Conservation (phyloP, 2,888 invertebrate genomes). For the Ennomos quercinarius region DNA sequence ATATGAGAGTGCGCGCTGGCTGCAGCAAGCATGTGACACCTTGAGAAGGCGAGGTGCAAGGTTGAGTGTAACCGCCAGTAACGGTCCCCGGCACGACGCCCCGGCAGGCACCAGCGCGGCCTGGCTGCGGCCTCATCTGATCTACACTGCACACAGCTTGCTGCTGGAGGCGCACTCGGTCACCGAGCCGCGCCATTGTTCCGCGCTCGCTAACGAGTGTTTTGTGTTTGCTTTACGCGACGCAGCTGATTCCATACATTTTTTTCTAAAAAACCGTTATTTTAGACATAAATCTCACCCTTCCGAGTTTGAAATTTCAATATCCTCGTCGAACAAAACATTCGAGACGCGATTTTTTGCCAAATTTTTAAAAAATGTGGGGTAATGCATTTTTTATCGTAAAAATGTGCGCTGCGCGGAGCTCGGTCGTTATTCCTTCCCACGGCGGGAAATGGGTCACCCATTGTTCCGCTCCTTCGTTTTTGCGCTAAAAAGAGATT, state of each 20-base stretch:
- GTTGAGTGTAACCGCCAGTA: too few relatives aligned
- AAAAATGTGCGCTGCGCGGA: constrained; percentile 59
- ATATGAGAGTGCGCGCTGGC: too few relatives aligned
- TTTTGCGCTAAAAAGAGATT: constrained; percentile 82
- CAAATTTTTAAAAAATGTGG: constrained; percentile 77
- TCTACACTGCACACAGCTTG: too few relatives aligned
- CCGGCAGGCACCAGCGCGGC: too few relatives aligned
- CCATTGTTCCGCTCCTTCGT: constrained; percentile 77
- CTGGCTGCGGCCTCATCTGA: too few relatives aligned
- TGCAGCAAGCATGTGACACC: too few relatives aligned
- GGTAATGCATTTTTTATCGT: constrained; percentile 84
- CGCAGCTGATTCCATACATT: constrained; percentile 76
- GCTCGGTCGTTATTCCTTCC: constrained; percentile 82
- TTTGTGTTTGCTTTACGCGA: constrained; percentile 45
- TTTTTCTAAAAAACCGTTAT: constrained; percentile 80
- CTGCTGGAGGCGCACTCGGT: constrained; percentile 19
- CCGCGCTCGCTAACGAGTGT: constrained; percentile 45
- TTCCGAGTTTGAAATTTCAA: constrained; percentile 77
- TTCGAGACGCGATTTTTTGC: constrained; percentile 70
- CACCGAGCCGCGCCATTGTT: constrained; percentile 27
- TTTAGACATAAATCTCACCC: constrained; percentile 83
- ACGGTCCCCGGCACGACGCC: too few relatives aligned
- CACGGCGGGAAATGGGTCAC: constrained; percentile 85
- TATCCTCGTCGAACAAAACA: constrained; percentile 73
- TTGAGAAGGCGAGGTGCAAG: too few relatives aligned